Evolutionary conservation across 1,140 invertebrate species (phyloP).

Genomic region (Drosophila micromelanica): DNA sequence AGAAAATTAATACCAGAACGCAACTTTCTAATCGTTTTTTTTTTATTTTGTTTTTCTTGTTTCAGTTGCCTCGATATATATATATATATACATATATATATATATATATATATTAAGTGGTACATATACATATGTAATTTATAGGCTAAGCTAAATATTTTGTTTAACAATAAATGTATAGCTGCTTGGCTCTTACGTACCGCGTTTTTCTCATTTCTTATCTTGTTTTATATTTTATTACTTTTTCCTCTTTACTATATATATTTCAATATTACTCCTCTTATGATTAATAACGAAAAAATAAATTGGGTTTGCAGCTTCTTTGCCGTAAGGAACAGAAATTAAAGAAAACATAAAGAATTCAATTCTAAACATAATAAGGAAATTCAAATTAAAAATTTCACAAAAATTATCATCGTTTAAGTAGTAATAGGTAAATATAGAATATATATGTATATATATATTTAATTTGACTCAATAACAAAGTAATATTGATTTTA

Average conservation of each 20-base stretch:
- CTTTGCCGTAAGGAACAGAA: slow-evolving; percentile 70
- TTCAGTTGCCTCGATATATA: slow-evolving; percentile 72
- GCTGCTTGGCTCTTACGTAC: no score
- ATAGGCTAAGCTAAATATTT: no score
- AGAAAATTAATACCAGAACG: slow-evolving; percentile 47
- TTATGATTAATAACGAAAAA: no score
- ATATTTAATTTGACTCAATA: slow-evolving; percentile 33
- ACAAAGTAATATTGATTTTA: slow-evolving; percentile 29
- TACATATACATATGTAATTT: slow-evolving; percentile 53
- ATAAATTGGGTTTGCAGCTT: no score
- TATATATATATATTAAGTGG: slow-evolving; percentile 60
- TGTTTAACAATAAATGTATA: no score
- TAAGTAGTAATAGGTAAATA: slow-evolving; percentile 26
- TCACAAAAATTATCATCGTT: slow-evolving; percentile 59
- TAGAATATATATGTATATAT: slow-evolving; percentile 29
- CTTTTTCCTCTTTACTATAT: no score
- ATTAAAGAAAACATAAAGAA: slow-evolving; percentile 62
- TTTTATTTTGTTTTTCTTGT: slow-evolving; percentile 44
- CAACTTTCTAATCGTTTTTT: slow-evolving; percentile 74
- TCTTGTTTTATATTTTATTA: no score
- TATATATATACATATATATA: slow-evolving; percentile 76
- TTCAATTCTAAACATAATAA: slow-evolving; percentile 73
- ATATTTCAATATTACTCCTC: no score
- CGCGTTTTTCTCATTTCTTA: no score
- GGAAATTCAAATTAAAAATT: slow-evolving; percentile 57